Evolutionary conservation across 2,113 vertebrate species (phyloP), one percentile per base, ranked within the genome.

Genomic region (Corythoichthys haematopterus): DNA sequence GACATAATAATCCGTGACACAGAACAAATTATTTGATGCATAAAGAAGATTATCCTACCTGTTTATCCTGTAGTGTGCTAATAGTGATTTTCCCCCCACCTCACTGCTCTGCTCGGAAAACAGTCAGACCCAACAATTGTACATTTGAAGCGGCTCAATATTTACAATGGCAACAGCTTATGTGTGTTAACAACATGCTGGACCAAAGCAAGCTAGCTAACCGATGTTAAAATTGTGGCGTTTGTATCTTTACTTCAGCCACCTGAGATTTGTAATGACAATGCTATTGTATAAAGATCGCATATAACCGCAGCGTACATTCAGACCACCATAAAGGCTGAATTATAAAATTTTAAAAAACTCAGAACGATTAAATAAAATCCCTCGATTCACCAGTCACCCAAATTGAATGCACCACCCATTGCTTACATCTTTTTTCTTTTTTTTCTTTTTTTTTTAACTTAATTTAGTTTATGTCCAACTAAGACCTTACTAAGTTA

Each of bases 1-100:
- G 80, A 55, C 55, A 70, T 12, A 13, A 45, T 4, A 59, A 72
- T 7, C 11, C 70, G 8, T 43, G 6, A 13, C 12, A 43, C 33
- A 53, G 15, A 2, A 6, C 8, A 9, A 16, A 28, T 53, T 53
- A 28, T 53, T 10, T 8, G 51, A 52, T 52, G 51, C n/a, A 7
- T 28, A 3, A 8, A 28, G 9, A 47, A 47, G 6, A n/a, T 20
- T 51, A n/a, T 51, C 50, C 16, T 20, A 6, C 12, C 47, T 13
- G 15, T 16, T 51, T 51, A 51, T 51, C 15, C 48, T 16, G 15
- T 51, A 12, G 15, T 51, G 50, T 20, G n/a, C 33, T 33, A 55
- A 20, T 8, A 28, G 52, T 7, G 50, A 51, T 51, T 51, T 53
- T 16, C 12, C 46, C 11, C 13, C 46, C 46, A 13, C 13, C 10